phyloP scores from a whole-genome alignment of 2,113 vertebrate species.

The Stigmatopora nigra region DNA sequence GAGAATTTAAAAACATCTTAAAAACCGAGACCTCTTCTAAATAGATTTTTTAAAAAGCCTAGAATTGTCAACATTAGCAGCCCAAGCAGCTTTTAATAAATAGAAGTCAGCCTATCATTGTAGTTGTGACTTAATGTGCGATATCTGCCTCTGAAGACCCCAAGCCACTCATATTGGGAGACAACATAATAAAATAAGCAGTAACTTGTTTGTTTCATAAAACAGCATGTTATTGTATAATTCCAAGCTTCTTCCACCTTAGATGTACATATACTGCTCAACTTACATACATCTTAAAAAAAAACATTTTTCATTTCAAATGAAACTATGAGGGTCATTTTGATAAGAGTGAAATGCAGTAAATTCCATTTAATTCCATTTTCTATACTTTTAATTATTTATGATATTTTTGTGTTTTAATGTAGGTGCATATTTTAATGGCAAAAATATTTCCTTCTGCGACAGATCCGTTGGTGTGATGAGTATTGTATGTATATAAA shows the following conservation, averaged over 20 bases:
- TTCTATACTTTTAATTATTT: no score
- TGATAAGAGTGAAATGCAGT: no score
- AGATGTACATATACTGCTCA: not conserved
- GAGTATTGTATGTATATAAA: not conserved
- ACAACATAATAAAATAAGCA: conserved; percentile 19
- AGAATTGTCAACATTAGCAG: not conserved
- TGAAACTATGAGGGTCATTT: no score
- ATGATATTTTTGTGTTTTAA: not conserved
- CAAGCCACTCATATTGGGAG: not conserved
- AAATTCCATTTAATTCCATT: no score
- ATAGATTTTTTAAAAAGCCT: not conserved
- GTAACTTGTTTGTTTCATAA: conserved; percentile 26
- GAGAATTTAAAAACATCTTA: not conserved
- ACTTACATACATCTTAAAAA: no score
- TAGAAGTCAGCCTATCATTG: not conserved
- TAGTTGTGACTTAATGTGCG: not conserved
- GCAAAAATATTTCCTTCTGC: not conserved
- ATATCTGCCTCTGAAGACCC: conserved; percentile 5
- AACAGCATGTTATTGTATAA: not conserved
- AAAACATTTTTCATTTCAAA: no score
- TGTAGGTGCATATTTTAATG: not conserved
- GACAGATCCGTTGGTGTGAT: not conserved
- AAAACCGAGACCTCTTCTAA: not conserved
- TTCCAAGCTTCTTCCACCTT: not conserved
- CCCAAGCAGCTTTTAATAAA: conserved; percentile 10